phyloP scores from a whole-genome alignment of 1,140 invertebrate species.

The Aphaenogaster floridana region DNA sequence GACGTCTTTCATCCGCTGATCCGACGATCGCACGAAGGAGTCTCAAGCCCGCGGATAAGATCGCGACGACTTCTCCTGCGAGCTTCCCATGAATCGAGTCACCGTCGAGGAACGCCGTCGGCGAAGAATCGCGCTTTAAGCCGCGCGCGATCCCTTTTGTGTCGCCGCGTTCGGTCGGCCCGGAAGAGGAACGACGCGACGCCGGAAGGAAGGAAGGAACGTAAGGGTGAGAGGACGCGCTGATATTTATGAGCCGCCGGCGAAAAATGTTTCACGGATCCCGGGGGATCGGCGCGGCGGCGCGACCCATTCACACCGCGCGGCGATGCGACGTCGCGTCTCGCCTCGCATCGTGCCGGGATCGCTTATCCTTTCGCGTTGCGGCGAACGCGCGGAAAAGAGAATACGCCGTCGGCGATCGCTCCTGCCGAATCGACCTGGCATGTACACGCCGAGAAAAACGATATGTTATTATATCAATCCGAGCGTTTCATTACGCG shows the following conservation, averaged over 20 bases:
- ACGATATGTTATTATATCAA: constrained; percentile 36
- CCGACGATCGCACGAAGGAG: constrained; percentile 11
- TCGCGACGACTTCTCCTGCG: neutral
- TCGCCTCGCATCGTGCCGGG: neutral
- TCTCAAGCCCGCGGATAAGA: constrained; percentile 22
- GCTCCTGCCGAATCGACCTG: neutral
- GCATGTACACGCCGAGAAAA: neutral
- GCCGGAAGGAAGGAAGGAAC: constrained; percentile 13
- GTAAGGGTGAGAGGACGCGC: constrained; percentile 14
- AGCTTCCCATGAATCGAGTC: constrained; percentile 35
- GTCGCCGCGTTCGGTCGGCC: constrained; percentile 7
- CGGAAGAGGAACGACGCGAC: constrained; percentile 47
- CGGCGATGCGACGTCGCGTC: neutral
- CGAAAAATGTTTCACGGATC: constrained; percentile 65
- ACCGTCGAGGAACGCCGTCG: constrained; percentile 2
- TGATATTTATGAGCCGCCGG: constrained; percentile 67
- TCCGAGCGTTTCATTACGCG: constrained; percentile 38
- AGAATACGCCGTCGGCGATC: constrained; percentile 28
- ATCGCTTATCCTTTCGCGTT: constrained; percentile 43
- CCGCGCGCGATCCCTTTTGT: constrained; percentile 15
- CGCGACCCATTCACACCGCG: neutral
- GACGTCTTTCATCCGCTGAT: constrained; percentile 14
- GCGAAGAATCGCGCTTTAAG: constrained; percentile 41
- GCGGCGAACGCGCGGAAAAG: neutral
- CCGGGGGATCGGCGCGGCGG: constrained; percentile 28